Evolutionary conservation across 2,113 vertebrate genomes (phyloP).

Genomic region (Columbina picui): DNA sequence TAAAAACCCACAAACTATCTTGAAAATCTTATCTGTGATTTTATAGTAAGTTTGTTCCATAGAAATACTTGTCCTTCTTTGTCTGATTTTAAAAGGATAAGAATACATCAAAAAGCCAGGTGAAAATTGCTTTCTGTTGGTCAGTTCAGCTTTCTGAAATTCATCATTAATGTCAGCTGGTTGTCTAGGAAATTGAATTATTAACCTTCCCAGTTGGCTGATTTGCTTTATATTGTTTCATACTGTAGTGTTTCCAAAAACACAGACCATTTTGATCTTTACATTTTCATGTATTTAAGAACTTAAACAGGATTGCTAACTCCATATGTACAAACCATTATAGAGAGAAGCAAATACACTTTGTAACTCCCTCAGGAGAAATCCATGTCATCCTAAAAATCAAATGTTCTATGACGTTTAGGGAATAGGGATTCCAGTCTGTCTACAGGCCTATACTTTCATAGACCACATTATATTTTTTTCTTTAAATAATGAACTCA

Average conservation of each 20-base stretch:
- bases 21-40: neutral
- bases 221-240: neutral
- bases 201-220: neutral
- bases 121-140: neutral
- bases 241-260: conserved; percentile 43
- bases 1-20: neutral
- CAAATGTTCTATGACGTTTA: neutral
- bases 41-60: neutral
- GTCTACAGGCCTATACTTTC: neutral
- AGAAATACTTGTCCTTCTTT: conserved; percentile 23
- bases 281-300: conserved; percentile 60
- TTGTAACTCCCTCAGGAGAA: conserved; percentile 37
- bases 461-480: neutral
- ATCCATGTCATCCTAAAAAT: neutral
- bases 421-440: neutral
- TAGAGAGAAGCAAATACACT: conserved; percentile 11
- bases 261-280: conserved; percentile 35
- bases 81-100: neutral
- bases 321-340: conserved; percentile 25
- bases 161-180: conserved; percentile 1
- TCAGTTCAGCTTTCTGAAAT: conserved; percentile 40
- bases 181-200: neutral
- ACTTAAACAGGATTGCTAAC: conserved; percentile 29
- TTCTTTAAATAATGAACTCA: neutral
- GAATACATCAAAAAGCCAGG: neutral